Base-by-base conservation (phyloP, 2,113 vertebrate species). In the Trichechus manatus region DNA sequence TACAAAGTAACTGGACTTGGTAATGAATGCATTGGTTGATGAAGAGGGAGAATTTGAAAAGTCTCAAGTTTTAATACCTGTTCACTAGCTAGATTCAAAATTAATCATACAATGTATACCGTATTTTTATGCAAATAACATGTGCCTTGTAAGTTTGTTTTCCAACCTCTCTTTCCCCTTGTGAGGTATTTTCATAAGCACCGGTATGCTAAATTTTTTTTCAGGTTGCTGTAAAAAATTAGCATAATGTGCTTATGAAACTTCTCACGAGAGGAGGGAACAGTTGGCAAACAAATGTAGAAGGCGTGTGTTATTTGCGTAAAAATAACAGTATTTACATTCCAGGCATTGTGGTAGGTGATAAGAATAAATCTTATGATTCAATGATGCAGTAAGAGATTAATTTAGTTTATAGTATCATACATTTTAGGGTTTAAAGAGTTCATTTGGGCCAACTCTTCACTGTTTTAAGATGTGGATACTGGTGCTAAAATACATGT, bases 371-470 rank as follows among this genome's bases (percentile, higher is more conserved):
- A 87, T 42, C 77, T 89, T 88, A 39, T 95, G 72, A 95, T 81
- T 86, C 39, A n/a, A 19, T 50, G 17, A 64, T 63, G 92, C 22
- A 91, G 5, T 92, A 66, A 59, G 9, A 93, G 75, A 85, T 96
- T 17, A 96, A 70, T 90, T 91, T 89, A 86, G 25, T 56, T 89
- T 39, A n/a, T n/a, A 61, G 29, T 9, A n/a, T 84, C 27, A 56
- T 96, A 68, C 85, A 93, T 22, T 93, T 96, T 88, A 91, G 39
- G 44, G 2, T 95, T 90, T 82, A 75, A 93, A 91, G 31, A 87
- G 42, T 96, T 95, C 81, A 79, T 91, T 96, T 95, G 63, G 75
- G n/a, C 66, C 82, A 94, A 80, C 47, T 92, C 66, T 84, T 83
- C 9, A 50, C 36, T 95, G 44, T 92, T 85, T 90, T 87, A 91